phyloP scores from a whole-genome alignment of 2,113 vertebrate species.

The Gorsachius goisagi region DNA sequence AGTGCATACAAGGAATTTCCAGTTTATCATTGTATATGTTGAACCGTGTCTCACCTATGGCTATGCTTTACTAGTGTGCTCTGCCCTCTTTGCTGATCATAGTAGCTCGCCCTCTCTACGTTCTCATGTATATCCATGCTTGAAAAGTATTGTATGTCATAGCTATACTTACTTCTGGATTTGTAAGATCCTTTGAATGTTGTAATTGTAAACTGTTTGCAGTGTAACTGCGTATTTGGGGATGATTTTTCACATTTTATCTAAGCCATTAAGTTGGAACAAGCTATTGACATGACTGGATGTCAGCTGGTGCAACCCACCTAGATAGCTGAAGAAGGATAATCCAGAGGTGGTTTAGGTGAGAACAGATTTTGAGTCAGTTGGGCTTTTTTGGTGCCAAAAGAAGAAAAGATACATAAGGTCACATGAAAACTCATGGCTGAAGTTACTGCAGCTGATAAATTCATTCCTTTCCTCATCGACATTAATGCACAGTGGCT shows the following conservation, averaged over 20 bases:
- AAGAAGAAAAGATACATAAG: not conserved
- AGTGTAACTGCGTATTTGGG: not conserved
- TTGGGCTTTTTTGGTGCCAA: not conserved
- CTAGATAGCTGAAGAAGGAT: not conserved
- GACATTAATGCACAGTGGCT: not conserved
- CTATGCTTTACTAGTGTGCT: not conserved
- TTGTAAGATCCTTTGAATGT: not conserved
- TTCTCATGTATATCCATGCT: not conserved
- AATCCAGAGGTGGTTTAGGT: not conserved
- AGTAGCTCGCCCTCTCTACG: not conserved
- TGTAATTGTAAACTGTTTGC: not conserved
- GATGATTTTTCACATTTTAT: not conserved
- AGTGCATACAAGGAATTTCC: not conserved
- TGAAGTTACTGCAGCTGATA: not conserved
- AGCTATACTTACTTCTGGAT: not conserved
- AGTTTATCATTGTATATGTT: fast-evolving
- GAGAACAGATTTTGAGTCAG: not conserved
- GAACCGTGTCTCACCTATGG: not conserved
- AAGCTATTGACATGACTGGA: not conserved
- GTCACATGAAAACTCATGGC: not conserved
- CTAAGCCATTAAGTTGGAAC: not conserved
- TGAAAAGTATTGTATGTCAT: not conserved
- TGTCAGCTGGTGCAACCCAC: not conserved
- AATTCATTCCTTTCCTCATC: not conserved
- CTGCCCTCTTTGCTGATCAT: not conserved